Percentiles rank a stretch among this genome's conserved stretches.
Conservation (phyloP, 2,888 invertebrate genomes). For the Neoitamus cyanurus region DNA sequence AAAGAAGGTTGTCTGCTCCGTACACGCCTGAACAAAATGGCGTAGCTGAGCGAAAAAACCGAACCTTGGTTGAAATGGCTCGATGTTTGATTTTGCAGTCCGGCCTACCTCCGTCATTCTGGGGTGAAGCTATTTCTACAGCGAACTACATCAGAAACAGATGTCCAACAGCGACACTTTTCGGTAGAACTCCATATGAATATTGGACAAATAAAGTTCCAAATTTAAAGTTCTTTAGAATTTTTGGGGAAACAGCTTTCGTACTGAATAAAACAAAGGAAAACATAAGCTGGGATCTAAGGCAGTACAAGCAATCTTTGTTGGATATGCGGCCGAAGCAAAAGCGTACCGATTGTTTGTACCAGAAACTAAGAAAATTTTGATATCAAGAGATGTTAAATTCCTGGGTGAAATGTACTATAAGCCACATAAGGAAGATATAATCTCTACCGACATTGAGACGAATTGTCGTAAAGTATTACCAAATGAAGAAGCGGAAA, state of each 20-base stretch:
- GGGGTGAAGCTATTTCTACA: no score
- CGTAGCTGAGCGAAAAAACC: no score
- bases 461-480: background rate
- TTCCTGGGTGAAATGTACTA: background rate
- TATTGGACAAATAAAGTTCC: background rate
- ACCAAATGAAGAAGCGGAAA: background rate
- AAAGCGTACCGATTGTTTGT: background rate
- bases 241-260: background rate
- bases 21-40: no score
- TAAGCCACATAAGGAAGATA: background rate
- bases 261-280: conserved; percentile 40
- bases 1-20: no score
- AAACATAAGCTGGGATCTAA: conserved; percentile 36
- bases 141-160: no score
- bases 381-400: background rate
- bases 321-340: background rate
- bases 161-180: no score
- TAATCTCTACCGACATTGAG: background rate
- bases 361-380: background rate
- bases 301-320: background rate
- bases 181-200: no score
- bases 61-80: no score
- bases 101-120: no score
- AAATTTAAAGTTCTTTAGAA: background rate
- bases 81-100: conserved; percentile 56